These are phyloP conservation scores for Papilio polytes DNA, from an alignment of 1,140 invertebrate genomes.

Conservation along the genomic window DNA sequence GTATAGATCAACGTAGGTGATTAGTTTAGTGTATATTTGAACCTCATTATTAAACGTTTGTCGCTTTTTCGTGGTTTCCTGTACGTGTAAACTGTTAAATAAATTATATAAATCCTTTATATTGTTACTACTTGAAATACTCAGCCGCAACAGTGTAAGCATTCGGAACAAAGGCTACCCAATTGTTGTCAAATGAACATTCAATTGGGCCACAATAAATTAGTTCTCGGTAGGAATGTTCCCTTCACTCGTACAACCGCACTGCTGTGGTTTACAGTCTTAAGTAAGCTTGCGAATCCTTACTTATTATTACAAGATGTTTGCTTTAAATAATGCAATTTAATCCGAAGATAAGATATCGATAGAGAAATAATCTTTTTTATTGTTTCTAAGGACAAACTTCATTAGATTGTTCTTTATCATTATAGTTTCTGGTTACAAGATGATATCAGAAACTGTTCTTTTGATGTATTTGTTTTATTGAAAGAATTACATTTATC, in stretches of 20 bases:
- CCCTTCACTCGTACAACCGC: constrained; percentile 66
- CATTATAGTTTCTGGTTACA: too few relatives aligned
- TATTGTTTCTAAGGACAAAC: too few relatives aligned
- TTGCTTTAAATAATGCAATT: too few relatives aligned
- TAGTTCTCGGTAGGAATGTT: constrained; percentile 53
- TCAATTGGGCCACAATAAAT: constrained; percentile 80
- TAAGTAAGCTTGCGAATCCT: constrained; percentile 19
- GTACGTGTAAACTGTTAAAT: too few relatives aligned
- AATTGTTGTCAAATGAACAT: constrained; percentile 81
- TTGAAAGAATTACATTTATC: too few relatives aligned
- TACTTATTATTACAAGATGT: background rate
- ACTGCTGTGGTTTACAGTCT: constrained; percentile 28
- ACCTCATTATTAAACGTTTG: too few relatives aligned
- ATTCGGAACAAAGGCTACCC: constrained; percentile 66
- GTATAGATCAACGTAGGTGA: background rate
- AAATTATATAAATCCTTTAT: background rate
- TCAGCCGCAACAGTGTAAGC: constrained; percentile 54
- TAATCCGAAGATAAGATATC: background rate
- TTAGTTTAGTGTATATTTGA: too few relatives aligned
- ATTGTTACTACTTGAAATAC: constrained; percentile 1
- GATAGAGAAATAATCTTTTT: too few relatives aligned
- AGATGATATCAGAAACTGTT: too few relatives aligned
- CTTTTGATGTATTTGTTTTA: too few relatives aligned
- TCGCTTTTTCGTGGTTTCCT: too few relatives aligned
- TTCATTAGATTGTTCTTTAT: too few relatives aligned